Base-by-base conservation (phyloP, 2,888 invertebrate species). In the Amphiduros pacificus region DNA sequence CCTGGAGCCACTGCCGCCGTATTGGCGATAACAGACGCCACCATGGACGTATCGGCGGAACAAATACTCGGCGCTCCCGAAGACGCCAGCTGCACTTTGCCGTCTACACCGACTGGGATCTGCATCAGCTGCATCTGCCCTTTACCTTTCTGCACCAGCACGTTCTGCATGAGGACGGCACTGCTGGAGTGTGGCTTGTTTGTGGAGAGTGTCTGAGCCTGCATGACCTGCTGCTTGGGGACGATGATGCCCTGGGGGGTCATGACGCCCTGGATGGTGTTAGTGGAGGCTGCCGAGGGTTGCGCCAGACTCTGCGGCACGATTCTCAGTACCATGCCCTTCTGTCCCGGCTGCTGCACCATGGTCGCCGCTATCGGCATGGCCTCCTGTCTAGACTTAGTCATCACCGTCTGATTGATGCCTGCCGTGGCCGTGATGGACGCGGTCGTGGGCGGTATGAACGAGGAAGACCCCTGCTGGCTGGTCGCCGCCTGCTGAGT, bases 191-290 rank as follows among this genome's bases (percentile, higher is more conserved):
- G 36, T 36, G 36, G 36, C 29, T 3, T 26, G 51, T 28, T 3
- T 22, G 4, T 2, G 29, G 28, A n/a, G n/a, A n/a, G n/a, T 14
- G 55, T 17, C 24, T 48, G 54, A 9, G 49, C 26, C 29, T 26
- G 27, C 40, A 53, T 32, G n/a, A 48, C 44, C 54, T 52, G 60
- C 52, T 55, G 55, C 24, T 49, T 24, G 27, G 20, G 17, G n/a
- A n/a, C n/a, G n/a, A n/a, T n/a, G n/a, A n/a, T n/a, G n/a, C n/a
- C n/a, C n/a, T n/a, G 70, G n/a, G 73, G 70, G 27, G 68, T 74
- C 14, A 74, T 44, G 53, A 65, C 71, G 9, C 72, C 72, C 55
- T 74, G 74, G 32, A 72, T 62, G 2, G 71, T 49, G 31, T 70
- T 55, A 72, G 72, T 6, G 73, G 61, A 17, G 70, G 66, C 5